phyloP scores from a whole-genome alignment of 2,888 invertebrate species.

The Acleris sparsana region DNA sequence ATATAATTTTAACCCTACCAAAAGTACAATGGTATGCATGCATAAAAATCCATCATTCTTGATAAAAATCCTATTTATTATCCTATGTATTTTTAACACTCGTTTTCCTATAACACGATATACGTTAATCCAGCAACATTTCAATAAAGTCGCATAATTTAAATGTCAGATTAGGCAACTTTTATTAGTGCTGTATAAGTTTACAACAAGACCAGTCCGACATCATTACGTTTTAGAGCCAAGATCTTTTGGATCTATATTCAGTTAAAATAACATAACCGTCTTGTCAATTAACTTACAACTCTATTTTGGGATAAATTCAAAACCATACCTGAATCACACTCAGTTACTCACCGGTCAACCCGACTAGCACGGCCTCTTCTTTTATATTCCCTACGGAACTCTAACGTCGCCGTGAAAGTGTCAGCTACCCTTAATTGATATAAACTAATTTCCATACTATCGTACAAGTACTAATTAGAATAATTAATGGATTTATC shows the following conservation, averaged over 20 bases:
- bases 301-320: too few relatives aligned
- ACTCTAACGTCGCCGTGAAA: constrained; percentile 25
- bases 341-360: too few relatives aligned
- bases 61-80: too few relatives aligned
- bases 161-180: constrained; percentile 25
- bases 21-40: too few relatives aligned
- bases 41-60: too few relatives aligned
- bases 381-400: too few relatives aligned
- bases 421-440: constrained; percentile 34
- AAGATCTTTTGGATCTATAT: neutral
- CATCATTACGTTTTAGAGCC: constrained; percentile 11
- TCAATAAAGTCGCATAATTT: constrained; percentile 25
- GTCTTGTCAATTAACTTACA: too few relatives aligned
- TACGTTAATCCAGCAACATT: constrained; percentile 16
- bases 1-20: too few relatives aligned
- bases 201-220: constrained; percentile 16
- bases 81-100: too few relatives aligned
- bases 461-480: constrained; percentile 60
- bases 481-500: constrained; percentile 60
- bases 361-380: too few relatives aligned
- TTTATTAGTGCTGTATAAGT: constrained; percentile 26
- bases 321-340: too few relatives aligned
- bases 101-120: neutral
- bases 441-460: constrained; percentile 43
- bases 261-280: too few relatives aligned